Base-by-base conservation (phyloP, 1,140 invertebrate genomes). In the Conus betulinus region DNA sequence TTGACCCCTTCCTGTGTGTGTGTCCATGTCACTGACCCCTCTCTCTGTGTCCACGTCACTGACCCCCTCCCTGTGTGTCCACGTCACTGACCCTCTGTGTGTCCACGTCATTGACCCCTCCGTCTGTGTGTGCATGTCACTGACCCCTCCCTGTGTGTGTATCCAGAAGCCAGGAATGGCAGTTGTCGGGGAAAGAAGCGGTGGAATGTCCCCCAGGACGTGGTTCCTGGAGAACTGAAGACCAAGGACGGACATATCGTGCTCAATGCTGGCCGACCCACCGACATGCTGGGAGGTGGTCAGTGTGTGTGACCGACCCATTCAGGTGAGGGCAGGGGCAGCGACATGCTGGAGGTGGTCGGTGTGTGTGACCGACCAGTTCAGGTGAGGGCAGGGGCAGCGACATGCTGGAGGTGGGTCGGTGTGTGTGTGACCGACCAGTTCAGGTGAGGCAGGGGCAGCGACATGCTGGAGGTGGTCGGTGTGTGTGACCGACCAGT, bases 401-500 rank as follows among this genome's bases (percentile, higher is more conserved):
- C 39, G 39, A 39, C 39, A 39, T 39, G 39, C 39, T 39, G 39
- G 39, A 39, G 39, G 39, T 39, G 39, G 39, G 39, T 39, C 39
- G 3, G 17, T 83, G 53, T 57, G 53, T 57, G 81, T 55, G 52
- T 55, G 81, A n/a, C 39, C 39, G 39, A 39, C n/a, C 15, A 17
- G 1, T 57, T 93, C 17, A 93, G 92, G 79, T 25, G 90, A 63
- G 91, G 89, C 6, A 89, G 91, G 27, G 60, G 89, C 11, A 83
- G 84, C 15, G 88, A 87, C 10, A 67, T 85, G n/a, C 84, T 93
- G 7, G 88, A 90, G 15, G 92, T 93, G 15, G 89, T 88, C 85
- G 92, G 91, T 79, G 86, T 88, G 67, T 93, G 92, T 89, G 92
- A 93, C 81, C 74, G 92, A n/a, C 92, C 92, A 5, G 90, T 93